phyloP scores from a whole-genome alignment of 2,113 vertebrate genomes.

The Vombatus ursinus region DNA sequence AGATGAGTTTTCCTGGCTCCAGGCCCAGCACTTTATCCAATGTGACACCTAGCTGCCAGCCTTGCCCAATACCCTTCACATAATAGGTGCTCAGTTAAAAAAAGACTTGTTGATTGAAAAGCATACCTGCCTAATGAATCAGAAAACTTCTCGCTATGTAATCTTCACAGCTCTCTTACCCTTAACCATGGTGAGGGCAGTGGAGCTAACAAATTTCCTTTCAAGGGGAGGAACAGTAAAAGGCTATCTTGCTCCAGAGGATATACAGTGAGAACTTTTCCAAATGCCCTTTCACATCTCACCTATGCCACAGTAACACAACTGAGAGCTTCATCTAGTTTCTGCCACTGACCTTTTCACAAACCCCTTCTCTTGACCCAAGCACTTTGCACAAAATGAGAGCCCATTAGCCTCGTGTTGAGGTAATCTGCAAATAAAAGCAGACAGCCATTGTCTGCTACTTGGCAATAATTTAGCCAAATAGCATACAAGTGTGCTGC shows the following conservation, averaged over 20 bases:
- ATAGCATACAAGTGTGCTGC: background rate
- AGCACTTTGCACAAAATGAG: conserved; percentile 8
- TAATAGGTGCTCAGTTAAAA: background rate
- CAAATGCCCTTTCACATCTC: background rate
- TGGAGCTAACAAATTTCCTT: background rate
- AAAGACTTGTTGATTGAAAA: background rate
- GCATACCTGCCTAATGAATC: background rate
- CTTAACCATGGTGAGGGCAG: background rate
- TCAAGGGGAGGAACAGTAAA: background rate
- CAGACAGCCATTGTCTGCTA: accelerated
- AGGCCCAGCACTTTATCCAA: too few species aligned
- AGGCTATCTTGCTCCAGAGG: background rate
- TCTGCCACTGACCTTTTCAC: background rate
- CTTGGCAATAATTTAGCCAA: conserved; percentile 32
- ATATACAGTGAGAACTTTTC: background rate
- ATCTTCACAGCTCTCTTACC: background rate
- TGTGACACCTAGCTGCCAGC: too few species aligned
- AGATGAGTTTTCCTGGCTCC: too few species aligned
- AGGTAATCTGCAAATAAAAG: background rate
- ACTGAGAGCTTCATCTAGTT: background rate
- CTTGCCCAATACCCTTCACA: background rate
- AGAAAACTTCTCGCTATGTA: background rate
- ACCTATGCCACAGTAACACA: background rate
- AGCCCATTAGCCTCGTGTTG: background rate
- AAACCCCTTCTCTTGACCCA: background rate